A percentile compares a stretch with the other conserved stretches of the same genome.
phyloP scores from a whole-genome alignment of 2,113 vertebrate genomes.

The Thinocorus orbignyianus region DNA sequence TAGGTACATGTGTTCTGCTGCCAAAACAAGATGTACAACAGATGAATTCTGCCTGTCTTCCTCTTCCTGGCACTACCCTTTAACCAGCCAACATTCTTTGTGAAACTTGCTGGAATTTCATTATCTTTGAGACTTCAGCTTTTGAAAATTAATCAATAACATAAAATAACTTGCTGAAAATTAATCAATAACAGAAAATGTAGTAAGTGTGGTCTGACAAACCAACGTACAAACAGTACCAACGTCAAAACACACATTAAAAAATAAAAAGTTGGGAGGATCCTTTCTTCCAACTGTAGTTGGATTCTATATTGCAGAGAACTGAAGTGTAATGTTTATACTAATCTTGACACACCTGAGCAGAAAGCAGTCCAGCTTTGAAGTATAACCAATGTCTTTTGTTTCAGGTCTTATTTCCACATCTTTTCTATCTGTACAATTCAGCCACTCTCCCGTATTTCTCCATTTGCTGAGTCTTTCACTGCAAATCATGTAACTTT shows the following conservation, averaged over 20 bases:
- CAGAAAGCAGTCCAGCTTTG: neutral
- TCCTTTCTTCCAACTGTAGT: neutral
- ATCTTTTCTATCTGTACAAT: neutral
- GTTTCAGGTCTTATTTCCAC: neutral
- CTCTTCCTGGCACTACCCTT: neutral
- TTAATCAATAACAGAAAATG: neutral
- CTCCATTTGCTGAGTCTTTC: neutral
- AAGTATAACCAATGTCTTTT: neutral
- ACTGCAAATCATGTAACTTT: neutral
- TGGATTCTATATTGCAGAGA: neutral
- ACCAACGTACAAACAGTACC: neutral
- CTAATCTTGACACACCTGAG: neutral
- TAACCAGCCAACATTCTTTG: neutral
- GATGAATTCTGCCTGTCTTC: constrained; percentile 51
- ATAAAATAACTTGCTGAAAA: neutral
- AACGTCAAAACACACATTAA: neutral
- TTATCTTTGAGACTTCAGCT: neutral
- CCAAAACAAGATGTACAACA: constrained; percentile 48
- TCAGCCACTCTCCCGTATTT: neutral
- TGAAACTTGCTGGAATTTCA: neutral
- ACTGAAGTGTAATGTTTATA: neutral
- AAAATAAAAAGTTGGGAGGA: neutral
- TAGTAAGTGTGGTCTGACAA: neutral
- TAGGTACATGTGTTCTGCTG: constrained; percentile 39
- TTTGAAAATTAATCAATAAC: neutral